Evolutionary conservation across 2,797 vertebrate genomes (phyloP), one percentile per base, ranked within the genome.

Genomic region (Aldrovandia affinis): DNA sequence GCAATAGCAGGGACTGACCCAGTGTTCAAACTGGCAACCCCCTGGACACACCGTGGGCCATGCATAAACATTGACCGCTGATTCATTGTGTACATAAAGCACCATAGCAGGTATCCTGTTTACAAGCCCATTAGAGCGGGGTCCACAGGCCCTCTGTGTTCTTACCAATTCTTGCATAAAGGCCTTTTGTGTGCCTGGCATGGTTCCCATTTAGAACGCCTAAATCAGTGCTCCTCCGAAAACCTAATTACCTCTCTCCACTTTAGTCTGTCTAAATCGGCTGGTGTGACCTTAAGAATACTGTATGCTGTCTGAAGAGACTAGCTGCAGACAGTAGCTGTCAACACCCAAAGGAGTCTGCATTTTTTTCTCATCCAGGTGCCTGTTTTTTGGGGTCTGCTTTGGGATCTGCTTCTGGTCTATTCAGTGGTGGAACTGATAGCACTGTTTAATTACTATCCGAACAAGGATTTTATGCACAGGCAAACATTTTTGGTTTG

Each of bases 191-290:
- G 73, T n/a, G 42, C 6, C 73, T 77, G 73, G 73, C 2, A 44
- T 44, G 7, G 73, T 36, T 44, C 42, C 73, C 73, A 77, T 77
- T 77, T 47, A 77, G 73, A 77, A 9, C 42, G 14, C 18, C 73
- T 42, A 77, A 77, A 77, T 77, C 42, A 47, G 73, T n/a, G 20
- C 73, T 25, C 39, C 42, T 77, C 42, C 8, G 73, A 77, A 77
- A 77, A 77, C 36, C 22, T 44, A 47, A 77, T 77, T 77, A 77
- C 20, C 73, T 25, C 73, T 77, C 39, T 22, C 1, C 73, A 47
- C 18, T 73, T 36, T 22, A 2, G 33, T 73, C 73, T 12, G 22
- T 47, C 73, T 77, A n/a, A 47, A 77, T 25, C 42, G 15, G 73
- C 9, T 22, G 9, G 30, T 22, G 33, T 36, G 39, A 77, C 73